Base-by-base conservation (phyloP, 2,888 invertebrate species). In the Spatulosminthurus flaviceps region DNA sequence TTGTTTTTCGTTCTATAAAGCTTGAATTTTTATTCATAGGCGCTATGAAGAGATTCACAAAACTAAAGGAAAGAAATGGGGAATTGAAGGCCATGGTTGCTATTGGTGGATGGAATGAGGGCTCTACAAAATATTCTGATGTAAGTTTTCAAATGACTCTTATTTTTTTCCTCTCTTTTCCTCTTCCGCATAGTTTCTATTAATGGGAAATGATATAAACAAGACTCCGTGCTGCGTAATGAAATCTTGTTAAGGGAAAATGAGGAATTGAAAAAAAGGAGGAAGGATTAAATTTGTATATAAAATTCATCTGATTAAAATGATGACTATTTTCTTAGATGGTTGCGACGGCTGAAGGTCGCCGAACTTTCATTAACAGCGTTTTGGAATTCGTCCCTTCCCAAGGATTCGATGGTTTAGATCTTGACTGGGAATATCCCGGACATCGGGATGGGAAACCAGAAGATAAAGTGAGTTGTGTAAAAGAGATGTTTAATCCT, bases 331-430 rank as follows among this genome's bases (percentile, higher is more conserved):
- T 34, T 34, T n/a, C n/a, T n/a, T 80, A 87, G 82, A 87, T 88
- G 86, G 89, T 88, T 29, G 88, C 88, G 13, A 87, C 87, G 69
- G 85, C 90, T 1, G 77, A 79, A 0, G 82, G 88, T 88, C 89
- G 87, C 66, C 78, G 84, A 13, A 86, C 81, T 67, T 92, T 93
- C 84, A 89, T 92, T 24, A 85, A 88, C 1, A 91, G 90, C 77
- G 90, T 90, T 0, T 86, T 91, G 0, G 85, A 87, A 0, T 90
- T 92, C 86, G 84, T 93, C 0, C 86, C 87, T 60, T 88, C 88
- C 1, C 88, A 92, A 84, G 89, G 89, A 0, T 93, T 93, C 81
- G 92, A 93, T 85, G 93, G 93, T 0, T 88, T 93, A 0, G 93
- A 93, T 85, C 71, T 93, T 0, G 93, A 93, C 86, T 93, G 93